These are phyloP conservation scores for Xiphophorus maculatus DNA, from an alignment of 2,113 vertebrate genomes.

Conservation along the genomic window DNA sequence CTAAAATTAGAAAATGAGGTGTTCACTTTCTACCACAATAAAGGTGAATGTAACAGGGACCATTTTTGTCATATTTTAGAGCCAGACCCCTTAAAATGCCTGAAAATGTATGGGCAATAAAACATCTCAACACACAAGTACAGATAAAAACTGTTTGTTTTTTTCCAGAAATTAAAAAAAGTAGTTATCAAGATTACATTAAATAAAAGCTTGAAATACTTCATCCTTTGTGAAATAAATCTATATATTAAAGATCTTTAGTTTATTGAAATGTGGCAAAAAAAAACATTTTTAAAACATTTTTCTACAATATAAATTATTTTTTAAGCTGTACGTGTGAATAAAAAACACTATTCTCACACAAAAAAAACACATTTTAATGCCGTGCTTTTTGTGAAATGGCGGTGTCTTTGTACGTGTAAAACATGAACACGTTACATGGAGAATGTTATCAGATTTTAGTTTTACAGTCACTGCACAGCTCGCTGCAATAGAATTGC, in stretches of 20 bases:
- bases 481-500: no score
- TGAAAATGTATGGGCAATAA: neutral
- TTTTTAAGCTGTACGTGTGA: no score
- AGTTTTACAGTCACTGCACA: no score
- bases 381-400: no score
- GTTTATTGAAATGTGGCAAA: neutral
- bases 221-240: neutral
- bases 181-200: neutral
- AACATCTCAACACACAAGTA: neutral
- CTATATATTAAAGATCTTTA: neutral
- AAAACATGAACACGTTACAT: no score
- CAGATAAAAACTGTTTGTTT: neutral
- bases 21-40: neutral
- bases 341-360: no score
- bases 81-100: neutral
- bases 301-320: no score
- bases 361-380: no score
- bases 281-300: no score
- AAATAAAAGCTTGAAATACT: neutral
- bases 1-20: neutral
- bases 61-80: neutral
- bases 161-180: no score
- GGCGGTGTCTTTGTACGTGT: no score
- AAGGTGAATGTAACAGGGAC: neutral
- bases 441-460: no score